Base-by-base conservation (phyloP, 1,140 invertebrate species). In the Bombus confusus region DNA sequence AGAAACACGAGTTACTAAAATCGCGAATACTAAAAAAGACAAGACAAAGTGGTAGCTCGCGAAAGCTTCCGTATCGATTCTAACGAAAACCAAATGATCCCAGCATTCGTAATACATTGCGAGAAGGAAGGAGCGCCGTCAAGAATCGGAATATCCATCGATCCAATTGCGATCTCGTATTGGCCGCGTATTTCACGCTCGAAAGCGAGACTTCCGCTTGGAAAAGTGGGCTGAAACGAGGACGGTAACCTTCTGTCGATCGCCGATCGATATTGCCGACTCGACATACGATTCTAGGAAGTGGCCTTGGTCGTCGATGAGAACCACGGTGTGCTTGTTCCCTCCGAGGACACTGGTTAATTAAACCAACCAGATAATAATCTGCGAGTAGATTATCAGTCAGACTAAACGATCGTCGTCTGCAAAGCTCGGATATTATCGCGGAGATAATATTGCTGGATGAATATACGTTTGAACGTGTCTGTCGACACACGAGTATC, bases 211-310 rank as follows among this genome's bases (percentile, higher is more conserved):
- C 69, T 87, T 87, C 80, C 88, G 80, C 66, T 84, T 85, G 69
- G 62, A 87, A 89, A 85, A 89, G 75, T 52, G 71, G 43, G 68
- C 57, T 71, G 39, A 85, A 90, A 75, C 81, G 76, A 57, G 88
- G 78, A 81, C 88, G 71, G 41, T 47, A 82, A 81, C 76, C 85
- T 87, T 90, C 88, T 80, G 72, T 31, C 69, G 85, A 82, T 79
- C 52, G 25, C 13, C 52, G 59, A 89, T 89, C 85, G 80, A 84
- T 75, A 69, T 18, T 18, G 10, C 25, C 9, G 10, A 31, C 31
- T 8, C 72, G 41, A 43, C 3, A 4, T 52, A 1, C 31, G 12
- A 13, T 31, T 57, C 76, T 78, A 78, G 76, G 59, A 78, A 78
- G 22, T 25, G 76, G 15, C 76, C 76, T 78, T 66, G 76, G 25